These are phyloP conservation scores for Ivindomyrus marchei DNA, from an alignment of 2,113 vertebrate genomes.

Conservation along the genomic window DNA sequence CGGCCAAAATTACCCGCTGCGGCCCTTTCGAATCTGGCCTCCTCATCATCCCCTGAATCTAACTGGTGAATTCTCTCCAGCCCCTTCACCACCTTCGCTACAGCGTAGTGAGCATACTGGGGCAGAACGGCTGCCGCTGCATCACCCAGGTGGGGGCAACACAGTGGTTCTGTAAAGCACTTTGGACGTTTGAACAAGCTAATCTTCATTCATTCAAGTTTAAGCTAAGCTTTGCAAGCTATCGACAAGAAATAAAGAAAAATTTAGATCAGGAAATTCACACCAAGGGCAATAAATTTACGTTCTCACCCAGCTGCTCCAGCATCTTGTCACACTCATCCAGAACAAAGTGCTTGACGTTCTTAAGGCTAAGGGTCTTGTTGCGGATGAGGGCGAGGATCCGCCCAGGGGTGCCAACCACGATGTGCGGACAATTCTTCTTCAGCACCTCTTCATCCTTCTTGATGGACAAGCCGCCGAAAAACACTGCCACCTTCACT, in stretches of 20 bases:
- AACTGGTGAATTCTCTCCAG: too few relatives aligned
- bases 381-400: slow-evolving; percentile 70
- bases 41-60: too few relatives aligned
- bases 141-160: too few relatives aligned
- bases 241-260: neutral
- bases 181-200: too few relatives aligned
- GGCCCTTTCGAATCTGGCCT: too few relatives aligned
- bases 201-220: too few relatives aligned
- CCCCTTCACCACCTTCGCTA: too few relatives aligned
- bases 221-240: neutral
- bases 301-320: slow-evolving; percentile 71
- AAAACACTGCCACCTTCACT: slow-evolving; percentile 79
- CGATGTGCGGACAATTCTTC: slow-evolving; percentile 78
- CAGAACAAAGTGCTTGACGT: slow-evolving; percentile 79
- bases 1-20: too few relatives aligned
- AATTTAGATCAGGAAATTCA: neutral
- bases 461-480: slow-evolving; percentile 76
- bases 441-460: slow-evolving; percentile 76
- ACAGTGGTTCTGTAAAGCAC: too few relatives aligned
- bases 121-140: too few relatives aligned
- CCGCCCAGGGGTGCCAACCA: slow-evolving; percentile 77
- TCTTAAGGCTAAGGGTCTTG: slow-evolving; percentile 71
- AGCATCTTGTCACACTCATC: slow-evolving; percentile 87
- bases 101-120: too few relatives aligned
- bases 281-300: neutral